phyloP scores from a whole-genome alignment of 2,888 invertebrate genomes.

The Microplitis manilae region DNA sequence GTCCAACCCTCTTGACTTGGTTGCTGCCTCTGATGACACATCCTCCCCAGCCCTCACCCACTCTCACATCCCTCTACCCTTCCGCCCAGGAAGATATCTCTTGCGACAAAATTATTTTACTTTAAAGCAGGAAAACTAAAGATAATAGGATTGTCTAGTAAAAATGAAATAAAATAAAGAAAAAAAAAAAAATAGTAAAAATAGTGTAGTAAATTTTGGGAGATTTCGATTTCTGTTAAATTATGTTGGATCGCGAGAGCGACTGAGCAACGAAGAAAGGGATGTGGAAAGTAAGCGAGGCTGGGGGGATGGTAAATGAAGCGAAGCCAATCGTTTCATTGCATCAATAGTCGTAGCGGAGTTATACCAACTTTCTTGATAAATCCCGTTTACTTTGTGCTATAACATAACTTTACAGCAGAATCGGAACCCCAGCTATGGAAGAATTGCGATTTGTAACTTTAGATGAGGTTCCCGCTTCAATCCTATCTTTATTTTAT shows the following conservation, averaged over 20 bases:
- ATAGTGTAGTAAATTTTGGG: not conserved
- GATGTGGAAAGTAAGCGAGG: slow-evolving; percentile 25
- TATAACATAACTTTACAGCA: slow-evolving; percentile 70
- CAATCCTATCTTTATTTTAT: slow-evolving; percentile 32
- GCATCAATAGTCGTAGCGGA: slow-evolving; percentile 71
- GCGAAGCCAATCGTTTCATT: slow-evolving; percentile 72
- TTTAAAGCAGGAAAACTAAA: not conserved
- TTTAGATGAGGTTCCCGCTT: slow-evolving; percentile 68
- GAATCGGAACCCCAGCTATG: slow-evolving; percentile 71
- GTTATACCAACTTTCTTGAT: slow-evolving; percentile 72
- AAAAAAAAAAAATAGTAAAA: not conserved
- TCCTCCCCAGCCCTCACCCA: not conserved
- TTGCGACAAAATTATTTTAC: not conserved
- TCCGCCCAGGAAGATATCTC: not conserved
- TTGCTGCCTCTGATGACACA: not conserved
- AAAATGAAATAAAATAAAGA: not conserved
- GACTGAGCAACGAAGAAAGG: slow-evolving; percentile 44
- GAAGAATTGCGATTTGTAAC: slow-evolving; percentile 72
- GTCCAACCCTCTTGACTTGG: slow-evolving; percentile 14
- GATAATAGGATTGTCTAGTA: slow-evolving; percentile 1
- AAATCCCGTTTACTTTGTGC: slow-evolving; percentile 71
- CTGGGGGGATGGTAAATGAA: slow-evolving; percentile 66
- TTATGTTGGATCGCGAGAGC: slow-evolving; percentile 41
- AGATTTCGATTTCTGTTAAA: not conserved
- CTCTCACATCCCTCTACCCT: not conserved